These are phyloP conservation scores for Salpingus planirostris DNA, from an alignment of 2,888 invertebrate genomes.

Conservation along the genomic window DNA sequence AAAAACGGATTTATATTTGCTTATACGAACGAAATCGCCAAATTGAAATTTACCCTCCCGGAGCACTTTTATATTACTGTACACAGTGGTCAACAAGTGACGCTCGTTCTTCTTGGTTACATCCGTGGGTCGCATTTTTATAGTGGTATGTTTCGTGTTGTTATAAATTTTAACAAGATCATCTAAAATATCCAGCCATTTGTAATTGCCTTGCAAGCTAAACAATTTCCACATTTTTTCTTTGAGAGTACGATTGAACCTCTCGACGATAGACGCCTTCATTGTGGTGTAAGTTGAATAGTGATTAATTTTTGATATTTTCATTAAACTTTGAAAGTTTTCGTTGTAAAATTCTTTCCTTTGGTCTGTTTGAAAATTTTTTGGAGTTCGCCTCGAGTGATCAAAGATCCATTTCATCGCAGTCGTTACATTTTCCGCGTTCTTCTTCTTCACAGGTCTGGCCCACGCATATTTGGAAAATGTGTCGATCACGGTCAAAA, in stretches of 20 bases:
- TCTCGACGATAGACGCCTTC: background rate
- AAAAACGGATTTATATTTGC: constrained; percentile 4
- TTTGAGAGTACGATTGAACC: constrained; percentile 1
- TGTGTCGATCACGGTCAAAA: too few species aligned
- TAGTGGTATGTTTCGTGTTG: constrained; percentile 3
- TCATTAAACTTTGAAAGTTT: background rate
- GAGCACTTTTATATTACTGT: constrained; percentile 2
- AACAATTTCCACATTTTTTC: background rate
- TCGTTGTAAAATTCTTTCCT: background rate
- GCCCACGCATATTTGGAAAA: too few species aligned
- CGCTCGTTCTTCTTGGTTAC: constrained; percentile 1
- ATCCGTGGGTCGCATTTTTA: constrained; percentile 1
- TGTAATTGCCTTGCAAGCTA: constrained; percentile 1
- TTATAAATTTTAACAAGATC: constrained; percentile 1
- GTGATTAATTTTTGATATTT: background rate
- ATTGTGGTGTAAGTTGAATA: background rate
- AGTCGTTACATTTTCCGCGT: too few species aligned
- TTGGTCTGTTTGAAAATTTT: too few species aligned
- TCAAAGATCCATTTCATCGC: too few species aligned
- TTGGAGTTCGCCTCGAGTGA: too few species aligned
- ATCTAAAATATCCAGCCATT: constrained; percentile 1
- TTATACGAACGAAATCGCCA: constrained; percentile 4
- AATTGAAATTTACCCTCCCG: constrained; percentile 5
- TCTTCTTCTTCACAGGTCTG: too few species aligned
- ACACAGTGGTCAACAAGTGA: background rate